Conservation (phyloP, 2,797 vertebrate genomes). For the Lacerta bilineata region DNA sequence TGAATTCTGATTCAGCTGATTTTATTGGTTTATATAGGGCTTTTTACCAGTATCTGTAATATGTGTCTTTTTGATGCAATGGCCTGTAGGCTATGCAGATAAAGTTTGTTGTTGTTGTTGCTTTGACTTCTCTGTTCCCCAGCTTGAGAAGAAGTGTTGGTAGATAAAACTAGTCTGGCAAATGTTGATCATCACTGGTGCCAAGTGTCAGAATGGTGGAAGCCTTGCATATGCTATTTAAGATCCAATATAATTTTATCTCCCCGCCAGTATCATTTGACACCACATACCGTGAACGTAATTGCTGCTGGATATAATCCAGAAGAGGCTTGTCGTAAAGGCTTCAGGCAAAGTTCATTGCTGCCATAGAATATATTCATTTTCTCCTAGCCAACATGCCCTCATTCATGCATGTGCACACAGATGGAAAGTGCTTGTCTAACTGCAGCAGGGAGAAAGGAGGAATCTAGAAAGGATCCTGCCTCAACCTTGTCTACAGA, state of each 20-base stretch:
- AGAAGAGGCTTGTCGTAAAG: neutral
- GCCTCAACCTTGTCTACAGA: no score
- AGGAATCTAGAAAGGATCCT: neutral
- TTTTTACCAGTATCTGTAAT: no score
- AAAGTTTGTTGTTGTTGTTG: no score
- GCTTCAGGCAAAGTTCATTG: neutral
- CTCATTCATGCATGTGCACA: neutral
- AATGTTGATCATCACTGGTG: neutral
- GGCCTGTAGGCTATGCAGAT: no score
- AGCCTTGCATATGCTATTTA: neutral
- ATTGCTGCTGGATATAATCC: neutral
- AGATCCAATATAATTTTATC: neutral
- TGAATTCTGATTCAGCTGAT: no score
- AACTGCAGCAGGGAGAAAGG: accelerated
- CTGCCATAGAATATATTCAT: neutral
- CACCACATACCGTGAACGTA: no score
- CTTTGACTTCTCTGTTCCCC: no score
- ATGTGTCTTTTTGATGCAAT: no score
- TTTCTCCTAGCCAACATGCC: neutral
- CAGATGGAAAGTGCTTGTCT: neutral
- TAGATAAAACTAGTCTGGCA: neutral
- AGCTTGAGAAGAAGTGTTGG: neutral
- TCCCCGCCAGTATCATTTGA: neutral
- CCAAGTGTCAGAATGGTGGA: neutral
- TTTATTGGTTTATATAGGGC: no score